Percentiles rank a stretch among this genome's conserved stretches.
Evolutionary conservation across 2,888 invertebrate genomes (phyloP).

Genomic region (Apodemia mormo): DNA sequence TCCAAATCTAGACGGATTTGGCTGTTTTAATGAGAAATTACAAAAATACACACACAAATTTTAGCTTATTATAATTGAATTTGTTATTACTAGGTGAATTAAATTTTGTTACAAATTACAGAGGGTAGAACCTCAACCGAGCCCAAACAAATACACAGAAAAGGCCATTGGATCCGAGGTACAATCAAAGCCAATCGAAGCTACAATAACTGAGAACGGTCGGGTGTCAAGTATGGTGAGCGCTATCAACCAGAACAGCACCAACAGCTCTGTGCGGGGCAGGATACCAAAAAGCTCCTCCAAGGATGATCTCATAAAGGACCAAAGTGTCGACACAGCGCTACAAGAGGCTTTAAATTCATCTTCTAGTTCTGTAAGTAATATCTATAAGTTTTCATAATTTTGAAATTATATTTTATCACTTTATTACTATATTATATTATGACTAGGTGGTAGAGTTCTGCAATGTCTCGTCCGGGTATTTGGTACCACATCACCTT

Average conservation of each 20-base stretch:
- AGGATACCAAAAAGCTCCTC: conserved; percentile 72
- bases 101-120: conserved; percentile 42
- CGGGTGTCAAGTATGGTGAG: conserved; percentile 73
- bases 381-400: not conserved
- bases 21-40: too few relatives aligned
- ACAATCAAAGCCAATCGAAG: conserved; percentile 45
- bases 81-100: too few relatives aligned
- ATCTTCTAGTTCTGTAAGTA: conserved; percentile 71
- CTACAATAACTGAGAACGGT: conserved; percentile 59
- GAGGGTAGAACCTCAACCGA: conserved; percentile 75
- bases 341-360: conserved; percentile 71
- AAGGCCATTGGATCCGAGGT: conserved; percentile 60
- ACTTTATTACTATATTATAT: too few relatives aligned
- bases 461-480: too few relatives aligned
- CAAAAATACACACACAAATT: too few relatives aligned
- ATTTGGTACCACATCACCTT: too few relatives aligned
- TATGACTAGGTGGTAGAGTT: too few relatives aligned
- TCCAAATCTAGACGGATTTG: too few relatives aligned
- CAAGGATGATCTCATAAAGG: conserved; percentile 69
- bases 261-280: conserved; percentile 59
- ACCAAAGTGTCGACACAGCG: conserved; percentile 57
- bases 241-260: conserved; percentile 63
- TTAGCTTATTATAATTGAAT: too few relatives aligned
- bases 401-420: too few relatives aligned
- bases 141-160: conserved; percentile 67